Evolutionary conservation across 2,113 vertebrate species (phyloP), one percentile per base, ranked within the genome.

Genomic region (Onychostruthus taczanowskii): DNA sequence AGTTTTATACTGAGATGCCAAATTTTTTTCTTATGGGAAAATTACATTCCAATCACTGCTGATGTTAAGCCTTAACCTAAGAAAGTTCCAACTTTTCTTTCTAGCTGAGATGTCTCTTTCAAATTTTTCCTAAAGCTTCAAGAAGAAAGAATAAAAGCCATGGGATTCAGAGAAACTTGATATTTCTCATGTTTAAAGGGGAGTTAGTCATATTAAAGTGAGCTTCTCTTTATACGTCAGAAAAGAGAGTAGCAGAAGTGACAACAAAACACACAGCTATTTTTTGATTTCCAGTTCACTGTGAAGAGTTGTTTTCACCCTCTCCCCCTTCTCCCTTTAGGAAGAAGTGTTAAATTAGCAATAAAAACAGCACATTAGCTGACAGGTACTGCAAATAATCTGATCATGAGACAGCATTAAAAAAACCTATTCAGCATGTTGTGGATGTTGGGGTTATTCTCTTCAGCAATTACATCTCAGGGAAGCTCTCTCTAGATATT

Each of bases 281-380:
- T 96, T 95, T 95, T 93, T 95, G 93, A 94, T 96, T 97, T 97
- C 61, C n/a, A 35, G 77, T 46, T 76, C 58, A 62, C 87, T 82
- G 68, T 59, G 61, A 90, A 89, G 78, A 94, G 88, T 68, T 61
- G 63, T 86, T 93, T 96, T 89, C 89, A 90, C 93, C 55, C 79
- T 91, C 81, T 88, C 35, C 72, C 75, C 46, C 75, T 62, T 67
- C 64, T 88, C 64, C 73, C 66, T 74, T 87, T 61, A 86, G 73
- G 91, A 97, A 96, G 79, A 88, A 93, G 79, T 92, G 95, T 95
- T 96, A 95, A 95, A 83, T 92, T 95, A 96, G 84, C 69, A 92
- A 95, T 61, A 80, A 85, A 91, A 95, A 72, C 89, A 88, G 62
- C 73, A 87, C 92, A 89, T 94, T 92, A 87, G 73, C 75, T 91